Conservation (phyloP, 2,888 invertebrate species). For the Eilema sororculum region DNA sequence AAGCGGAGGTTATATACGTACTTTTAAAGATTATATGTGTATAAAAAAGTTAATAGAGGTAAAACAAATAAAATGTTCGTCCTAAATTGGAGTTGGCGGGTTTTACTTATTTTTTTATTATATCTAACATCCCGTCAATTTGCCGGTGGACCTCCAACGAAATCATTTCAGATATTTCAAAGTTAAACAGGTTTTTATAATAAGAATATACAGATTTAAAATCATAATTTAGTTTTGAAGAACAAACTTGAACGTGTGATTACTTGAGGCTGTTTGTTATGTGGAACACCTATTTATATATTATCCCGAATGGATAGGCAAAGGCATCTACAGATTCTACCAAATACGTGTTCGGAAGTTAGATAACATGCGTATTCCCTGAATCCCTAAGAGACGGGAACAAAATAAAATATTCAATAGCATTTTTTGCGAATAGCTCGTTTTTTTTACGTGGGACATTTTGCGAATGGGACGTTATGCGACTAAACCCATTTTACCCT, state of each 20-base stretch:
- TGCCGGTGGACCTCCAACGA: constrained; percentile 10
- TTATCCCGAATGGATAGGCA: too few species aligned
- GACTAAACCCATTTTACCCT: too few species aligned
- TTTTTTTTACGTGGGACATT: too few species aligned
- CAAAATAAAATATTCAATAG: too few species aligned
- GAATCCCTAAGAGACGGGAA: too few species aligned
- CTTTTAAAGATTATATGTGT: constrained; percentile 29
- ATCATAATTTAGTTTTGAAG: neutral
- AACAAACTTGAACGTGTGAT: neutral
- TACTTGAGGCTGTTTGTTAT: neutral
- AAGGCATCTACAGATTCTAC: too few species aligned
- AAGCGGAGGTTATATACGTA: constrained; percentile 27
- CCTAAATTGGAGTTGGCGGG: constrained; percentile 23
- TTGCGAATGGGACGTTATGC: too few species aligned
- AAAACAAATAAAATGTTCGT: constrained; percentile 25
- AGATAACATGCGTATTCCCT: too few species aligned
- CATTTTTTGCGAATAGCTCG: too few species aligned
- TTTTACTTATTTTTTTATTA: constrained; percentile 19
- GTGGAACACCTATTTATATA: neutral
- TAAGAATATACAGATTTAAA: neutral
- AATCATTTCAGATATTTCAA: constrained; percentile 9
- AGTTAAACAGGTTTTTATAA: constrained; percentile 4
- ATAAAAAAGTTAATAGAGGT: constrained; percentile 29
- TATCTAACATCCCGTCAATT: constrained; percentile 13
- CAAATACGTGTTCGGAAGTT: too few species aligned